Evolutionary conservation across 2,113 vertebrate species (phyloP).

Genomic region (Phrynosoma blainvillii): DNA sequence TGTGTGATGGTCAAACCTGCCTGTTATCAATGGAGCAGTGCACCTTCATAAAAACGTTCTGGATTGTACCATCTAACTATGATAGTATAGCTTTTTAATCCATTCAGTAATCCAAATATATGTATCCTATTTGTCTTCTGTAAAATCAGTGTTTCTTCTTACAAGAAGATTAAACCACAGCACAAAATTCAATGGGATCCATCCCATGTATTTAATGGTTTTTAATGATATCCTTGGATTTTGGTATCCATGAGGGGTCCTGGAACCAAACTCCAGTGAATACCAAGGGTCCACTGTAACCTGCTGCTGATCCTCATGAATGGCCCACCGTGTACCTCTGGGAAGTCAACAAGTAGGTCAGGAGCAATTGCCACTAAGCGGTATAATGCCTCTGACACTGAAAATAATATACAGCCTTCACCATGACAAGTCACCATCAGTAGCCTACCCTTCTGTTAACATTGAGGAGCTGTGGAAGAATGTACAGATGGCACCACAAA

Average conservation of each 20-base stretch:
- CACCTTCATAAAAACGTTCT: background rate
- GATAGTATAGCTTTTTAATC: background rate
- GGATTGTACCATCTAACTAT: background rate
- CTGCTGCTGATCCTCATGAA: no score
- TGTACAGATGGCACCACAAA: constrained; percentile 13
- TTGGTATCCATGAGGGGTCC: no score
- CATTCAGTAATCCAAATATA: background rate
- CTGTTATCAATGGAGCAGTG: background rate
- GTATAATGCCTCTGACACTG: background rate
- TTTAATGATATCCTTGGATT: no score
- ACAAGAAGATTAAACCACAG: background rate
- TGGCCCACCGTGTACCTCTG: no score
- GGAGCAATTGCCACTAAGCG: no score
- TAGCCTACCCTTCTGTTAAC: background rate
- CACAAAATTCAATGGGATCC: background rate
- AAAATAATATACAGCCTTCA: background rate
- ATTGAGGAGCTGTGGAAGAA: constrained; percentile 11
- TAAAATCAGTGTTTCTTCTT: background rate
- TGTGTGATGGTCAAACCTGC: background rate
- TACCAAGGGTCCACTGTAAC: no score
- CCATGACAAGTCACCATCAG: background rate
- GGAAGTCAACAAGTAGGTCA: background rate
- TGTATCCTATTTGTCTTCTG: background rate
- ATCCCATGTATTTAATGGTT: no score
- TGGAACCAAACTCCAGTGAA: no score